Conservation (phyloP, 2,888 invertebrate species). For the Polyommatus iphigenia region DNA sequence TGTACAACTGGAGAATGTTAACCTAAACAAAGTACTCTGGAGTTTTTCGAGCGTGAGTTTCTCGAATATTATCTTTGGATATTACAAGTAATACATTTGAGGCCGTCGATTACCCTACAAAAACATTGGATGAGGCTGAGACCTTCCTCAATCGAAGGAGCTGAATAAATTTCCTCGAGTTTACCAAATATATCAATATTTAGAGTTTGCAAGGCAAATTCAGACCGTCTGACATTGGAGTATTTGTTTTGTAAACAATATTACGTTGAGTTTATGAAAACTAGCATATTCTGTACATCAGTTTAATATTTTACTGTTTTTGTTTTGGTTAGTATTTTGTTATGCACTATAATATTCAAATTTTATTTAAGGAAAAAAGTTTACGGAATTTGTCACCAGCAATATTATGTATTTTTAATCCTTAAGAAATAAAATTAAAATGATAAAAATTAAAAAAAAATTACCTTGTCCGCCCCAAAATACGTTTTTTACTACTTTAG, state of each 20-base stretch:
- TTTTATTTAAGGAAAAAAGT: too few species aligned
- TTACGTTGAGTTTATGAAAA: conserved; percentile 30
- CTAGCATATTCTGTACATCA: conserved; percentile 26
- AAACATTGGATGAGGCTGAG: background rate
- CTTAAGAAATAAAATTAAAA: conserved; percentile 32
- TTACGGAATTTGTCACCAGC: background rate
- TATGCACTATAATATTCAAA: too few species aligned
- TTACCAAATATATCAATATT: conserved; percentile 23
- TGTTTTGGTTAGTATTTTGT: background rate
- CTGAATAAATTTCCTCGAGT: conserved; percentile 8
- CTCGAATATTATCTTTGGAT: conserved; percentile 6
- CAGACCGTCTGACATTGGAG: background rate
- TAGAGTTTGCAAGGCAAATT: conserved; percentile 20
- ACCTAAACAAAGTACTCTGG: conserved; percentile 4
- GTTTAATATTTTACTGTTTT: conserved; percentile 15
- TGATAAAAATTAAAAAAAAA: background rate
- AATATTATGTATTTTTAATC: background rate
- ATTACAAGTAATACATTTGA: conserved; percentile 17
- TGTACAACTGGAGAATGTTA: background rate
- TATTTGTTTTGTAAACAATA: conserved; percentile 31
- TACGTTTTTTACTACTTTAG: conserved; percentile 68
- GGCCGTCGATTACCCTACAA: conserved; percentile 15
- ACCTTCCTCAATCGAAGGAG: background rate
- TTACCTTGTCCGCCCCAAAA: conserved; percentile 64
- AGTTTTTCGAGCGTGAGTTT: conserved; percentile 14